Conservation (phyloP, 2,888 invertebrate genomes). For the Vanessa cardui region DNA sequence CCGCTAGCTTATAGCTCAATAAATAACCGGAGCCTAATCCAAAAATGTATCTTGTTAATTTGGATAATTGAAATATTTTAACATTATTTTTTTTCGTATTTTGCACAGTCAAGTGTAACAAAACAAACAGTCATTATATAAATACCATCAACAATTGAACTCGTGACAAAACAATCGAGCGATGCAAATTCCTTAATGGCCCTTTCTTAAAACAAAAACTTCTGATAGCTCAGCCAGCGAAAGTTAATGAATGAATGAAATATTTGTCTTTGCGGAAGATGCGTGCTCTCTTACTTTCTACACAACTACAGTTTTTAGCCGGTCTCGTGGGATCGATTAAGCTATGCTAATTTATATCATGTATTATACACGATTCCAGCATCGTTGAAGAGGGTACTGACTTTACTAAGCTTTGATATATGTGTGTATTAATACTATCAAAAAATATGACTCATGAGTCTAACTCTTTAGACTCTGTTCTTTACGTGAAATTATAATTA, state of each 20-base stretch:
- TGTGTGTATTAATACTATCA: too few species aligned
- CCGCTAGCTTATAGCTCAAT: too few species aligned
- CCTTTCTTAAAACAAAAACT: not conserved
- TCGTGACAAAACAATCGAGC: slow-evolving; percentile 16
- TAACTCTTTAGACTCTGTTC: too few species aligned
- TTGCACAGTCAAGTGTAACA: not conserved
- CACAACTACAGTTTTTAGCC: slow-evolving; percentile 11
- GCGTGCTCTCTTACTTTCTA: slow-evolving; percentile 24
- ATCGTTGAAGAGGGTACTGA: too few species aligned
- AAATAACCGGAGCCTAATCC: too few species aligned
- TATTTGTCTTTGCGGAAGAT: slow-evolving; percentile 20
- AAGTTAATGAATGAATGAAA: slow-evolving; percentile 21
- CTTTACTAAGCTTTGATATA: too few species aligned
- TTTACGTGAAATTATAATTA: too few species aligned
- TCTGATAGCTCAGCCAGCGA: slow-evolving; percentile 15
- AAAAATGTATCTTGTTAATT: too few species aligned
- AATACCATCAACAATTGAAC: not conserved
- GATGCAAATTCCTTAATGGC: slow-evolving; percentile 11
- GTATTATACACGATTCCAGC: too few species aligned
- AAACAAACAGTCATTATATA: not conserved
- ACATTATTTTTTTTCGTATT: too few species aligned
- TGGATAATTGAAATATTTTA: too few species aligned
- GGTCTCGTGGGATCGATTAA: slow-evolving; percentile 14
- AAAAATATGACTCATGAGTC: too few species aligned
- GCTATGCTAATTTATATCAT: not conserved